Evolutionary conservation across 1,140 invertebrate species (phyloP), one percentile per base, ranked within the genome.

Genomic region (Drosophila orena): DNA sequence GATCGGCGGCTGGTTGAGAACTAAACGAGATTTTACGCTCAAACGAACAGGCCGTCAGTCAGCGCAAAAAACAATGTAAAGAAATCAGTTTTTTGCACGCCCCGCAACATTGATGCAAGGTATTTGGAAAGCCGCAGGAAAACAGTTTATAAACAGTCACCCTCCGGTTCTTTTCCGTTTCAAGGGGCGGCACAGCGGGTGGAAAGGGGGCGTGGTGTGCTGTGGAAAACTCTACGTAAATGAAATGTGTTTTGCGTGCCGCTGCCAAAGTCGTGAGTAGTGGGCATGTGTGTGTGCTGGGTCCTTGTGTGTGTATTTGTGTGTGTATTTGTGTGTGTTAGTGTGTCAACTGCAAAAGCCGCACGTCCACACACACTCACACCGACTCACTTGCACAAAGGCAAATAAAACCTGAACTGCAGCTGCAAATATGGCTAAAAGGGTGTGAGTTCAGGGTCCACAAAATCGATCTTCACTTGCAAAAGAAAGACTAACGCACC

Each of bases 171-270:
- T 34, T 34, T 38, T 30, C 17, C 17, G 22, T 30, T 24, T 35
- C 27, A 7, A 4, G 47, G 42, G 52, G 50, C 11, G 20, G 43
- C 20, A 20, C 17, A 27, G 49, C 30, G 30, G 46, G 22, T 11
- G 12, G 47, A 30, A 54, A 22, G 38, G 37, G 56, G 60, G 44
- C 57, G 58, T 55, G 46, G 37, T 22, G 46, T 22, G 62, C 59
- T 77, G 64, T 65, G 77, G 59, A 85, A 85, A 85, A 86, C 77
- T 86, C 74, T 86, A 86, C 77, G 73, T 86, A 85, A 85, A 86
- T 86, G 77, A 85, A 85, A 86, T 85, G 81, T 85, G 81, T 70
- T 86, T 85, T 85, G 81, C 81, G 81, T 85, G 81, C 81, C 68
- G 73, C 59, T 70, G 64, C 68, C 54, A 49, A 47, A 68, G 35